Conservation (phyloP, 2,797 vertebrate species). For the Naso thynnoides region DNA sequence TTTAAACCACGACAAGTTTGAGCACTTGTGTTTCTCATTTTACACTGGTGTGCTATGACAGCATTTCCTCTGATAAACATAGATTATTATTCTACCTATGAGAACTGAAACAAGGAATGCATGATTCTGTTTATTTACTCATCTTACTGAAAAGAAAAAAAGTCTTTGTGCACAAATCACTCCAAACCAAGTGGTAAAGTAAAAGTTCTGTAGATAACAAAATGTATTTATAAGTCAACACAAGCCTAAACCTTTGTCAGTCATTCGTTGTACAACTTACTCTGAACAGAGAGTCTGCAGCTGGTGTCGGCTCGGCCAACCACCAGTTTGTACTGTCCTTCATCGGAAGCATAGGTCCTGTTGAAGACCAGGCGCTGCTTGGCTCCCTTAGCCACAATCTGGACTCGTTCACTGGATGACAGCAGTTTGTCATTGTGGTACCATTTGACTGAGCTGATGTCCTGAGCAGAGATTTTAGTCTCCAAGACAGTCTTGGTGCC, state of each 20-base stretch:
- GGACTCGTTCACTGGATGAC: slow-evolving; percentile 89
- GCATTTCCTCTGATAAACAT: too few species aligned
- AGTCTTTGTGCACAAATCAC: too few species aligned
- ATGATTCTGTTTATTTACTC: too few species aligned
- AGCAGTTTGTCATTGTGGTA: slow-evolving; percentile 90
- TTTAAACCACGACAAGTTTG: too few species aligned
- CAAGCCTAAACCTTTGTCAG: neutral
- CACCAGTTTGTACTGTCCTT: slow-evolving; percentile 90
- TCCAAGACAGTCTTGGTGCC: slow-evolving; percentile 96
- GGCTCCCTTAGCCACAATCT: slow-evolving; percentile 92
- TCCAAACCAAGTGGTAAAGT: neutral
- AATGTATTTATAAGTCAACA: neutral
- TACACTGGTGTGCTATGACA: too few species aligned
- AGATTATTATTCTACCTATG: too few species aligned
- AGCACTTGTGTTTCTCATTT: too few species aligned
- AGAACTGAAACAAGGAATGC: too few species aligned
- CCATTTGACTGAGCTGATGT: slow-evolving; percentile 95
- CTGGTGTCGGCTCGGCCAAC: slow-evolving; percentile 93
- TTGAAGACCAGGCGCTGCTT: slow-evolving; percentile 95
- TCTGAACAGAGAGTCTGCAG: slow-evolving; percentile 91
- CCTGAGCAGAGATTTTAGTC: slow-evolving; percentile 96
- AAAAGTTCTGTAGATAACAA: neutral
- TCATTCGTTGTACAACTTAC: slow-evolving; percentile 78
- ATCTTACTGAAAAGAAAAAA: neutral
- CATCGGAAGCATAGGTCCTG: slow-evolving; percentile 91